Conservation (phyloP, 1,140 invertebrate species). For the Drosophila mauritiana region DNA sequence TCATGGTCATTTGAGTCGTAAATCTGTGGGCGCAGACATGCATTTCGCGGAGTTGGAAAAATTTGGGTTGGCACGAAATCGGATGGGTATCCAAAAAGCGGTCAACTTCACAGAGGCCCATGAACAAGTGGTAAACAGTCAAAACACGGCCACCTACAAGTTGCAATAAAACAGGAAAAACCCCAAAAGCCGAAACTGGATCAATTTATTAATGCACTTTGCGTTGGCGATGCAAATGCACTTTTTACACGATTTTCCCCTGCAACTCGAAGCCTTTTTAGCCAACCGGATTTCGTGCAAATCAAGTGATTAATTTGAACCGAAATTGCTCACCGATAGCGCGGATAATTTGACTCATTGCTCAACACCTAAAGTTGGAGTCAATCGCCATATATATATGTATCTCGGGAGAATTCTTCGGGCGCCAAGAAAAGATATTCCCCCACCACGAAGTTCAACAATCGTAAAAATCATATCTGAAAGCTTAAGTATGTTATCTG, state of each 20-base stretch:
- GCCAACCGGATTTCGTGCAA: slow-evolving; percentile 47
- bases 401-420: slow-evolving; percentile 4
- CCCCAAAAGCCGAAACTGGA: slow-evolving; percentile 29
- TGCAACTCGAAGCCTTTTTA: slow-evolving; percentile 42
- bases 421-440: slow-evolving; percentile 10
- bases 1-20: slow-evolving; percentile 65
- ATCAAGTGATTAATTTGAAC: slow-evolving; percentile 41
- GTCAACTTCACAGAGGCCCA: slow-evolving; percentile 32
- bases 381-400: not conserved
- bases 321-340: slow-evolving; percentile 30
- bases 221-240: slow-evolving; percentile 47
- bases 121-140: slow-evolving; percentile 54
- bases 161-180: slow-evolving; percentile 22
- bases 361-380: slow-evolving; percentile 18
- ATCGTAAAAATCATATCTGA: slow-evolving; percentile 55
- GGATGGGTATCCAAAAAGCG: slow-evolving; percentile 32
- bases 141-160: slow-evolving; percentile 57
- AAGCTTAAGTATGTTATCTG: slow-evolving; percentile 33
- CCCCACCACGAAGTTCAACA: slow-evolving; percentile 13
- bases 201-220: slow-evolving; percentile 54
- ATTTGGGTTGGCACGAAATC: slow-evolving; percentile 54
- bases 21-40: slow-evolving; percentile 56
- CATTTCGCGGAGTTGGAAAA: slow-evolving; percentile 30
- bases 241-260: slow-evolving; percentile 42
- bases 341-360: slow-evolving; percentile 26